These are phyloP conservation scores for Ageneiosus marmoratus DNA, from an alignment of 2,113 vertebrate species.

Conservation along the genomic window DNA sequence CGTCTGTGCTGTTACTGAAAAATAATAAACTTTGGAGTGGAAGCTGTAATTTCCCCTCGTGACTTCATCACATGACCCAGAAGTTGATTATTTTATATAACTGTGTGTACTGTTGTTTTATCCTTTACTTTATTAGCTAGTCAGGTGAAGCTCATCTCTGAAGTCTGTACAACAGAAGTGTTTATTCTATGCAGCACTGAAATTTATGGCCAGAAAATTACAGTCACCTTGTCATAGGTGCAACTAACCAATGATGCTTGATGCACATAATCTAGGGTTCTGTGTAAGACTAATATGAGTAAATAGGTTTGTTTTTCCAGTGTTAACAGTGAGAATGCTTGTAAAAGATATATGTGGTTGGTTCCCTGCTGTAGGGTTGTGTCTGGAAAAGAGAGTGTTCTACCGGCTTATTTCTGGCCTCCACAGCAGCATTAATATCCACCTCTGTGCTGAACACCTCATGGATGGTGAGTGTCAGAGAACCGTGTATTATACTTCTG, in stretches of 20 bases:
- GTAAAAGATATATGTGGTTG: not conserved
- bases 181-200: not conserved
- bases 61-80: not conserved
- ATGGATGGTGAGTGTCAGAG: slow-evolving; percentile 80
- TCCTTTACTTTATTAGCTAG: not conserved
- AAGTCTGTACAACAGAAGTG: not conserved
- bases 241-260: not conserved
- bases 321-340: not conserved
- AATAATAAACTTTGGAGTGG: not conserved
- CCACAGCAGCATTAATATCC: slow-evolving; percentile 96
- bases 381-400: slow-evolving; percentile 95
- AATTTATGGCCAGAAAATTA: not conserved
- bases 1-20: not conserved
- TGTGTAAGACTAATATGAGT: not conserved
- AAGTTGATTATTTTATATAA: not conserved
- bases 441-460: slow-evolving; percentile 89
- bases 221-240: not conserved
- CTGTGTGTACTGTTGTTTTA: not conserved
- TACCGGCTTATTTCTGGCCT: slow-evolving; percentile 95
- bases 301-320: not conserved
- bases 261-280: not conserved
- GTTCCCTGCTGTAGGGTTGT: slow-evolving; percentile 77
- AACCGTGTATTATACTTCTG: not conserved
- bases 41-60: not conserved
- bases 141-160: not conserved